Conservation (phyloP, 2,797 vertebrate species). For the Rhynchotus rufescens region DNA sequence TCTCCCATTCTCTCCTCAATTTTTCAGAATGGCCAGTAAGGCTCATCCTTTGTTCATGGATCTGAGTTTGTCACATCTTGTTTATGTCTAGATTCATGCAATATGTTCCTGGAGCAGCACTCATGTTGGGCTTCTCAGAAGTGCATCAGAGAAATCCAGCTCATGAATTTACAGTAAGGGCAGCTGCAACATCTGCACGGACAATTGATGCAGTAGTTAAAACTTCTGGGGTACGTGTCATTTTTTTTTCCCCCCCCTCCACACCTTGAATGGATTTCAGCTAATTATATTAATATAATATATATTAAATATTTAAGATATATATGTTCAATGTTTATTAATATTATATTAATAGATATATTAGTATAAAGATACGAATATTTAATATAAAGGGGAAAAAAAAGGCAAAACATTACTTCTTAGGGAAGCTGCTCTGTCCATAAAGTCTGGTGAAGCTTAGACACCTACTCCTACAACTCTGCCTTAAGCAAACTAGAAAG, state of each 20-base stretch:
- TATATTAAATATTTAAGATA: too few species aligned
- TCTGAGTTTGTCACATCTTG: slow-evolving; percentile 19
- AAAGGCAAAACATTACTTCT: not conserved
- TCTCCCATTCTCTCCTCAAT: not conserved
- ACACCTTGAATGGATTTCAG: not conserved
- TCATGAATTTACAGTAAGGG: slow-evolving; percentile 59
- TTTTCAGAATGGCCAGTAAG: not conserved
- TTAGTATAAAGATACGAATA: too few species aligned
- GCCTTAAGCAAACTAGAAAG: not conserved
- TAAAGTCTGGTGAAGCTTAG: not conserved
- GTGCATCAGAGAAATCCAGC: slow-evolving; percentile 57
- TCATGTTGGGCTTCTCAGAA: slow-evolving; percentile 62
- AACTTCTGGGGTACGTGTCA: slow-evolving; percentile 46
- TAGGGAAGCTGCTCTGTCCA: not conserved
- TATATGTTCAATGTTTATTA: too few species aligned
- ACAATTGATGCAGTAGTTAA: slow-evolving; percentile 73
- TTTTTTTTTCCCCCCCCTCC: slow-evolving; percentile 41
- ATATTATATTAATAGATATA: too few species aligned
- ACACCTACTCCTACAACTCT: not conserved
- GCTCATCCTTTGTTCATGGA: not conserved
- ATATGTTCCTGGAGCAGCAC: slow-evolving; percentile 51
- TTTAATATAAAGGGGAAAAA: not conserved
- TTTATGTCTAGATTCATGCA: slow-evolving; percentile 54
- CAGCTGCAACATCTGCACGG: slow-evolving; percentile 61
- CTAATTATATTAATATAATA: not conserved